Evolutionary conservation across 2,797 vertebrate species (phyloP).

Genomic region (Leucoraja ocellata): DNA sequence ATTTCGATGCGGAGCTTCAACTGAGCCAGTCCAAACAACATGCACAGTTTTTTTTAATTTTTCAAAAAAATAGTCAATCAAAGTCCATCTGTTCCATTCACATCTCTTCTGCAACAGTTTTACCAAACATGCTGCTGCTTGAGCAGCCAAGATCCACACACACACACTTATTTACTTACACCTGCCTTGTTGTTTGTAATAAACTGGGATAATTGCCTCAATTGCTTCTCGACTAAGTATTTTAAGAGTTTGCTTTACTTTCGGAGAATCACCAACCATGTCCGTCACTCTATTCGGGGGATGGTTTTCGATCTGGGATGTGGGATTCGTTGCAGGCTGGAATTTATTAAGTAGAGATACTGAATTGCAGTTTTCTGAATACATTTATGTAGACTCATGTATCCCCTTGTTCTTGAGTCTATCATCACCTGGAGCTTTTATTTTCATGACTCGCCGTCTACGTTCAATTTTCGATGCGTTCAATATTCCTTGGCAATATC

Average conservation of each 20-base stretch:
- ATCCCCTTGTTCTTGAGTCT: background rate
- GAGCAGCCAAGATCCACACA: background rate
- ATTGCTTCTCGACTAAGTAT: background rate
- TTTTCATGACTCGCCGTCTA: background rate
- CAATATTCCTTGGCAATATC: background rate
- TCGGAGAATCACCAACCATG: background rate
- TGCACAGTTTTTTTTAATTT: background rate
- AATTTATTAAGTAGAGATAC: background rate
- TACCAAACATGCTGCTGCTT: background rate
- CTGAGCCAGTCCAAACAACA: background rate
- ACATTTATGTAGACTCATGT: background rate
- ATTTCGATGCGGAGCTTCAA: background rate
- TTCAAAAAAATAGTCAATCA: background rate
- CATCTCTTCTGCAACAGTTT: background rate
- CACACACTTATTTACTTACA: conserved; percentile 7
- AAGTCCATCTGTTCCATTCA: conserved; percentile 12
- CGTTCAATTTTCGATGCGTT: background rate
- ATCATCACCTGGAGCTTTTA: background rate
- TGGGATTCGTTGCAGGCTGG: background rate
- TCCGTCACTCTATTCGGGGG: background rate
- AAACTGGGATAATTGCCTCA: background rate
- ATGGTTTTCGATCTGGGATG: background rate
- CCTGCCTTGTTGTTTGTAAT: background rate
- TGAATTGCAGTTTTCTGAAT: conserved; percentile 8
- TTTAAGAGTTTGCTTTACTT: background rate